Conservation (phyloP, 30 jellyfish, hydroid and myxozoan genomes). For the Turritopsis rubra region DNA sequence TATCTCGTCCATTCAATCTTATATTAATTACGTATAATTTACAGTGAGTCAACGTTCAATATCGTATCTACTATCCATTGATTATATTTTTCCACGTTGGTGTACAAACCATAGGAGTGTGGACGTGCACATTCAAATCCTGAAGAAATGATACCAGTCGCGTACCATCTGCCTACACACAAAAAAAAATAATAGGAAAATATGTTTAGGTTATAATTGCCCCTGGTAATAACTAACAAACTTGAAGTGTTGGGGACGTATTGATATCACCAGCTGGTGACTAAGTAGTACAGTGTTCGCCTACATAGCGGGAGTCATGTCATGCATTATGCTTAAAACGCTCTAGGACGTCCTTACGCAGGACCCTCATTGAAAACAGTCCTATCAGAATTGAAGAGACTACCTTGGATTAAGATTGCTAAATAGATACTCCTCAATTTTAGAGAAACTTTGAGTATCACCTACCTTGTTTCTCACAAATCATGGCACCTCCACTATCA, state of each 20-base stretch:
- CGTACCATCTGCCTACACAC: slow-evolving; percentile 42
- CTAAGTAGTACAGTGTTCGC: too few relatives aligned
- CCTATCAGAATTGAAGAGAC: too few relatives aligned
- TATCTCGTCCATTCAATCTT: background rate
- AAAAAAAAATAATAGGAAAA: background rate
- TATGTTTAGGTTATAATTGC: too few relatives aligned
- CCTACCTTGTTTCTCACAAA: slow-evolving; percentile 50
- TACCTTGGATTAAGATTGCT: too few relatives aligned
- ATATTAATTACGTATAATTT: background rate
- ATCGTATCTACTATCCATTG: slow-evolving; percentile 62
- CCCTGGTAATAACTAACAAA: background rate
- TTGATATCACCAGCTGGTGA: background rate
- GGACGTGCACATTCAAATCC: slow-evolving; percentile 89
- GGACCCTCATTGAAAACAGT: too few relatives aligned
- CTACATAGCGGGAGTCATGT: too few relatives aligned
- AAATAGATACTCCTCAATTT: too few relatives aligned
- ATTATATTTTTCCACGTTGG: slow-evolving; percentile 48
- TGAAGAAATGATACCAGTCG: slow-evolving; percentile 81
- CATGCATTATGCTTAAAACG: too few relatives aligned
- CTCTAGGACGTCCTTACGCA: too few relatives aligned
- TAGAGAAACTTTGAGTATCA: too few relatives aligned
- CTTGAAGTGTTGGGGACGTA: background rate
- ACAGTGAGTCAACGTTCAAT: background rate
- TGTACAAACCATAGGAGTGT: slow-evolving; percentile 66
- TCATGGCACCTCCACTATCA: slow-evolving; percentile 95